Conservation (phyloP, 35 echinoderm and acorn worm genomes). For the Apostichopus japonicus region DNA sequence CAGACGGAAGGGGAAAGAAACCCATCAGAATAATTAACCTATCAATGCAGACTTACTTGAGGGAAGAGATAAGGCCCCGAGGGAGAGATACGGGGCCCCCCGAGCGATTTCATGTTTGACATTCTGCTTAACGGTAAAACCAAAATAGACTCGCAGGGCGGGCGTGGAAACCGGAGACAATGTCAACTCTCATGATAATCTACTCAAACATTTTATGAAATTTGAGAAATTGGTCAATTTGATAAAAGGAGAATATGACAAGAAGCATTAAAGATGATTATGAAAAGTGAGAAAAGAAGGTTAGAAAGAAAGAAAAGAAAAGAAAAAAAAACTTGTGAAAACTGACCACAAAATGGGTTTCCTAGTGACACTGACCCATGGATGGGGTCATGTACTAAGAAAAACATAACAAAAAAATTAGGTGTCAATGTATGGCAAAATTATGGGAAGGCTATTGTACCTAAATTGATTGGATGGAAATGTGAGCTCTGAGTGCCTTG, state of each 20-base stretch:
- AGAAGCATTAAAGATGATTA: neutral
- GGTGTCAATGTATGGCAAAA: neutral
- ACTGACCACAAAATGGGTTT: constrained; percentile 29
- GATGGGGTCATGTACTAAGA: neutral
- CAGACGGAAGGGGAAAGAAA: too few relatives aligned
- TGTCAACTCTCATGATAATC: neutral
- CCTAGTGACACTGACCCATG: constrained; percentile 11
- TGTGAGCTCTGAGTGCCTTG: neutral
- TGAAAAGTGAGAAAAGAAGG: neutral
- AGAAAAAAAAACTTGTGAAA: neutral
- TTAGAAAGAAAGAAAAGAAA: neutral
- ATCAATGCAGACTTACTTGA: constrained; percentile 1
- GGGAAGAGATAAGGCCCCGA: neutral
- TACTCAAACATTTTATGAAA: constrained; percentile 14
- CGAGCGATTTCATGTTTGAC: constrained; percentile 4
- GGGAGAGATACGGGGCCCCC: neutral
- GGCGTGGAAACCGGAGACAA: neutral
- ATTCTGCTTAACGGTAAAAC: constrained; percentile 6
- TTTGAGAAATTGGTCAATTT: constrained; percentile 44
- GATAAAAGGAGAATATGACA: too few relatives aligned
- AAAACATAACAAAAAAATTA: neutral
- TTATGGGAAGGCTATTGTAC: neutral
- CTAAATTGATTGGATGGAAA: constrained; percentile 10
- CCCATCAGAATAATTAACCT: constrained; percentile 34
- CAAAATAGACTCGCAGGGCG: constrained; percentile 4